Evolutionary conservation across 2,797 vertebrate species (phyloP).

Genomic region (Lithobates pipiens): DNA sequence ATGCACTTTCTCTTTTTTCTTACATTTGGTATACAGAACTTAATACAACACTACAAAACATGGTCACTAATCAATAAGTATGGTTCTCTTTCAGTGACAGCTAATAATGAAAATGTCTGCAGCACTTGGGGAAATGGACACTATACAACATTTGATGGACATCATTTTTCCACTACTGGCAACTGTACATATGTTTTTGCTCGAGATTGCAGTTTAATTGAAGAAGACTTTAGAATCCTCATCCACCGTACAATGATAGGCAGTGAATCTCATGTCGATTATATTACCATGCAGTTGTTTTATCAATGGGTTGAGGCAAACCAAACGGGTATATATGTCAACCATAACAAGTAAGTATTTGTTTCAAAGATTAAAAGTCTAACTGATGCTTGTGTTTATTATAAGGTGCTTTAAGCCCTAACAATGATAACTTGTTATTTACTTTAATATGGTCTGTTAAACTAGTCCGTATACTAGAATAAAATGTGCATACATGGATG

Average conservation of each 20-base stretch:
- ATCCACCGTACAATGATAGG: background rate
- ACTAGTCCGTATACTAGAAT: background rate
- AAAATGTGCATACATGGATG: no score
- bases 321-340: background rate
- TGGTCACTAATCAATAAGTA: no score
- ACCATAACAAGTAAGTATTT: slow-evolving; percentile 30
- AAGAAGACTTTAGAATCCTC: slow-evolving; percentile 18
- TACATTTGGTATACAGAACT: no score
- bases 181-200: slow-evolving; percentile 29
- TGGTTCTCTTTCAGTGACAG: background rate
- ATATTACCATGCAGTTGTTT: slow-evolving; percentile 16
- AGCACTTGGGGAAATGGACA: slow-evolving; percentile 33
- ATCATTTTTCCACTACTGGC: background rate
- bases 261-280: background rate
- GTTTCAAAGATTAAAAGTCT: no score
- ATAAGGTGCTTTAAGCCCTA: no score
- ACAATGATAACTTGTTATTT: no score
- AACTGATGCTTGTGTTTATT: background rate
- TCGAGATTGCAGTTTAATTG: background rate
- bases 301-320: background rate
- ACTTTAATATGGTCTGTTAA: background rate
- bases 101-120: slow-evolving; percentile 25
- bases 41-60: no score
- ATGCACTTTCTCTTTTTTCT: no score
- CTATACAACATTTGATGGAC: slow-evolving; percentile 25